Evolutionary conservation across 2,797 vertebrate species (phyloP).

Genomic region (Centroberyx gerrardi): DNA sequence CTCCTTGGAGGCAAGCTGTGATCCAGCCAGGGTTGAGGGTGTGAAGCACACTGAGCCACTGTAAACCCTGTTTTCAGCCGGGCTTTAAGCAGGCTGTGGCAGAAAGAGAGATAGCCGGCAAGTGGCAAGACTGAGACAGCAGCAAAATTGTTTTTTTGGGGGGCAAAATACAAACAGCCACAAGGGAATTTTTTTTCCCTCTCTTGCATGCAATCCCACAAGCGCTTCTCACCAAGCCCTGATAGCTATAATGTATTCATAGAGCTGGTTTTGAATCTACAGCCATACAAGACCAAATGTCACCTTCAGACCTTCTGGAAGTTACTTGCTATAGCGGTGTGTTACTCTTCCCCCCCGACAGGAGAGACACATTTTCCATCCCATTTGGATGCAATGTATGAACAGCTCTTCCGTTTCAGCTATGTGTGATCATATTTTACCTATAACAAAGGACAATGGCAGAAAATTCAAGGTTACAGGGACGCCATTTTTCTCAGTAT

Average conservation of each 20-base stretch:
- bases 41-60: background rate
- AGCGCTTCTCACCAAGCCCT: constrained; percentile 18
- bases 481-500: background rate
- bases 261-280: constrained; percentile 13
- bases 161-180: constrained; percentile 3
- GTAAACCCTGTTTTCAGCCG: constrained; percentile 27
- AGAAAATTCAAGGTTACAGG: background rate
- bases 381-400: no score
- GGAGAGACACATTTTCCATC: background rate
- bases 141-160: constrained; percentile 15
- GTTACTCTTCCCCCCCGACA: constrained; percentile 11
- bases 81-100: constrained; percentile 10
- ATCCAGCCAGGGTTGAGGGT: background rate
- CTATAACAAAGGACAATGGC: no score
- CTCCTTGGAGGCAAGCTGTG: constrained; percentile 9
- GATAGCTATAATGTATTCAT: constrained; percentile 40
- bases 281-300: constrained; percentile 15
- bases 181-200: background rate
- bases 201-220: constrained; percentile 30
- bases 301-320: constrained; percentile 26
- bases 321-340: constrained; percentile 20
- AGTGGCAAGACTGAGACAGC: background rate
- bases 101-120: background rate
- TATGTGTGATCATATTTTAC: no score
- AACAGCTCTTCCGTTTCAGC: no score